Percentiles rank a stretch among this genome's conserved stretches.
phyloP scores from a whole-genome alignment of 2,113 vertebrate genomes.

The Pseudonaja textilis region DNA sequence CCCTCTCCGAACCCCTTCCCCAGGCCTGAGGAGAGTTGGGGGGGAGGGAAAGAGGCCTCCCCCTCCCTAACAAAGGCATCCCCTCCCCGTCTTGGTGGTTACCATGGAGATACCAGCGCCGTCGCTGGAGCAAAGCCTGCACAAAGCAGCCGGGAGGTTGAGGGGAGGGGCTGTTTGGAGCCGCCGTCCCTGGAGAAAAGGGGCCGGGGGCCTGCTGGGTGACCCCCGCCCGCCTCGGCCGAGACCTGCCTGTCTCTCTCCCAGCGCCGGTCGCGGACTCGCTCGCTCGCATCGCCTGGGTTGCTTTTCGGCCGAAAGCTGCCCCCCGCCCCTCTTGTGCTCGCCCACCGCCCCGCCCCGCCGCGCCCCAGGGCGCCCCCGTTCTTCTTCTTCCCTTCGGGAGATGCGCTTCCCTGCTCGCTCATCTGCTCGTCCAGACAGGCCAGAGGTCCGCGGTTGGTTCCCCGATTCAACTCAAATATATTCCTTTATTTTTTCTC shows the following conservation, averaged over 20 bases:
- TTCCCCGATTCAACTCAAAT: neutral
- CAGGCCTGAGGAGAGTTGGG: neutral
- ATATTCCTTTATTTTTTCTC: neutral
- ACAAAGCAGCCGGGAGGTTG: neutral
- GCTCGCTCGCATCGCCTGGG: neutral
- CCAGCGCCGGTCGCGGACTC: neutral
- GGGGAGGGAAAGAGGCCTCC: conserved; percentile 17
- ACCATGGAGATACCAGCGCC: conserved; percentile 21
- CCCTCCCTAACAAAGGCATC: conserved; percentile 25
- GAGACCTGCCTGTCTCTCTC: neutral
- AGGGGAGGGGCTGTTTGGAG: neutral
- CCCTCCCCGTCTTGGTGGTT: conserved; percentile 24
- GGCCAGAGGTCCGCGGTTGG: neutral
- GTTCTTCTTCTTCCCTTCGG: neutral
- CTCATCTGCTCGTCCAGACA: neutral
- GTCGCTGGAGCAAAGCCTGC: neutral
- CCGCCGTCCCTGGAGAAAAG: neutral
- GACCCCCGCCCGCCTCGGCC: neutral
- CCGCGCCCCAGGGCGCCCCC: neutral
- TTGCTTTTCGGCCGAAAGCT: neutral
- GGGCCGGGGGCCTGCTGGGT: neutral
- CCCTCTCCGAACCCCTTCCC: neutral
- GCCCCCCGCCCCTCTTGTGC: neutral
- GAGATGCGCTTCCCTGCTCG: neutral
- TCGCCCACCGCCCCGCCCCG: too few species aligned